Conservation (phyloP, 2,113 vertebrate genomes). For the Ia io region DNA sequence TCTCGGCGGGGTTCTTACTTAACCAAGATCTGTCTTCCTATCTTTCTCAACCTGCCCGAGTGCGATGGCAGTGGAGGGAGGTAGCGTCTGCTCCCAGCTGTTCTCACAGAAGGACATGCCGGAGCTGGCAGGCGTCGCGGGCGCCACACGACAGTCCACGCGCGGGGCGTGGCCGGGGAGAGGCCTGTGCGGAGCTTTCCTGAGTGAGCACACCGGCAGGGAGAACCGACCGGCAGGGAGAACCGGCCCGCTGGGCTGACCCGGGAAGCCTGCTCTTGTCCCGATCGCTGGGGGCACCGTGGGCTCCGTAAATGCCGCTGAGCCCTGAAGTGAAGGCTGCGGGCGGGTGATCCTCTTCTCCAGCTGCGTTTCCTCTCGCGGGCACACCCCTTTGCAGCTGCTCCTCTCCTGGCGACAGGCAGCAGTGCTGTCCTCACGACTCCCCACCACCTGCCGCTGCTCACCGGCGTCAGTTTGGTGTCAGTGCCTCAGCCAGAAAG, state of each 20-base stretch:
- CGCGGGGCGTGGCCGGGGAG: background rate
- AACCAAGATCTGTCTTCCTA: constrained; percentile 75
- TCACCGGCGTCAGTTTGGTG: background rate
- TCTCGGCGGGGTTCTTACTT: constrained; percentile 68
- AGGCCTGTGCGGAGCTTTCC: background rate
- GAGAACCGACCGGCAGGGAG: constrained; percentile 1
- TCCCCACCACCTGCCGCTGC: background rate
- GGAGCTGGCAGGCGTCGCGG: background rate
- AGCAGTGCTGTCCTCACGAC: background rate
- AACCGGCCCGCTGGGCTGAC: background rate
- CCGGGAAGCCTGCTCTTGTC: background rate
- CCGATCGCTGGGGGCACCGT: background rate
- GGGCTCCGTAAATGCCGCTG: constrained; percentile 36
- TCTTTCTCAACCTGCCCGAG: constrained; percentile 60
- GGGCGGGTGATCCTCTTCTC: background rate
- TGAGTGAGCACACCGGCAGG: background rate
- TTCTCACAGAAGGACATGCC: background rate
- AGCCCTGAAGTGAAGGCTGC: background rate
- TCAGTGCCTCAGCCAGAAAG: background rate
- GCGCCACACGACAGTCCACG: background rate
- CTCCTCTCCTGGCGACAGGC: background rate
- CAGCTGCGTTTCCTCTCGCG: background rate
- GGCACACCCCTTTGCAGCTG: background rate
- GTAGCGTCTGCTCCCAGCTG: constrained; percentile 45
- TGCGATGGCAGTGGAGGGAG: background rate